phyloP scores from a whole-genome alignment of 2,888 invertebrate genomes.

The Oscheius onirici region DNA sequence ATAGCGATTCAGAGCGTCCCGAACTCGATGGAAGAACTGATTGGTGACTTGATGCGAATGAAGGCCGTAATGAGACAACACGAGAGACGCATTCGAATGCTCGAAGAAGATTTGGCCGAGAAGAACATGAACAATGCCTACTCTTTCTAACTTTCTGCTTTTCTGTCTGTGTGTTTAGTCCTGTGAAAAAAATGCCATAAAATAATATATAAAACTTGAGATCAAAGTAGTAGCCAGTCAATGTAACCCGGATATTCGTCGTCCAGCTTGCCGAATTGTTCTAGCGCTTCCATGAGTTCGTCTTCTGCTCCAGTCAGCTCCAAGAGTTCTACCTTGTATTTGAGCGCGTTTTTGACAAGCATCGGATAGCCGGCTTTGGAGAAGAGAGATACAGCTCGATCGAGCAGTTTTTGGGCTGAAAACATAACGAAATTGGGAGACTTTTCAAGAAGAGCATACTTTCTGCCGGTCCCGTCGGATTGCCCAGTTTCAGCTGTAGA shows the following conservation, averaged over 20 bases:
- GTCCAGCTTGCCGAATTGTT: slow-evolving; percentile 16
- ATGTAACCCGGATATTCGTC: slow-evolving; percentile 23
- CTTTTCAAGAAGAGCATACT: neutral
- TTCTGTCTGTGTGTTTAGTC: neutral
- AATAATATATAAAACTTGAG: slow-evolving; percentile 5
- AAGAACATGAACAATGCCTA: slow-evolving; percentile 64
- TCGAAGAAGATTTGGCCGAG: slow-evolving; percentile 70
- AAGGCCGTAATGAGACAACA: slow-evolving; percentile 70
- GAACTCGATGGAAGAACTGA: slow-evolving; percentile 56
- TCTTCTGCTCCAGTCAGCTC: neutral
- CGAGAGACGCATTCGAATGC: slow-evolving; percentile 68
- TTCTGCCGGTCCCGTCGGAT: neutral
- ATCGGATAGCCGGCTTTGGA: slow-evolving; percentile 29
- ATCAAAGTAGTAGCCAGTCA: slow-evolving; percentile 24
- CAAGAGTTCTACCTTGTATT: neutral
- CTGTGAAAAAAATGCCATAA: neutral
- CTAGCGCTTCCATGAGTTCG: neutral
- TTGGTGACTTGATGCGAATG: slow-evolving; percentile 65
- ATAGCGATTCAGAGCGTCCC: slow-evolving; percentile 41
- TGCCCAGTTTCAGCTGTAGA: too few species aligned
- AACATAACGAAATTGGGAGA: neutral
- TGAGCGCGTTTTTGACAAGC: slow-evolving; percentile 35
- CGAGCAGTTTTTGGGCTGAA: slow-evolving; percentile 23
- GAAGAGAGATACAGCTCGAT: neutral
- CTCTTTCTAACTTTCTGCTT: slow-evolving; percentile 25